phyloP scores from a whole-genome alignment of 1,140 invertebrate species.

The Brachionus angularis region DNA sequence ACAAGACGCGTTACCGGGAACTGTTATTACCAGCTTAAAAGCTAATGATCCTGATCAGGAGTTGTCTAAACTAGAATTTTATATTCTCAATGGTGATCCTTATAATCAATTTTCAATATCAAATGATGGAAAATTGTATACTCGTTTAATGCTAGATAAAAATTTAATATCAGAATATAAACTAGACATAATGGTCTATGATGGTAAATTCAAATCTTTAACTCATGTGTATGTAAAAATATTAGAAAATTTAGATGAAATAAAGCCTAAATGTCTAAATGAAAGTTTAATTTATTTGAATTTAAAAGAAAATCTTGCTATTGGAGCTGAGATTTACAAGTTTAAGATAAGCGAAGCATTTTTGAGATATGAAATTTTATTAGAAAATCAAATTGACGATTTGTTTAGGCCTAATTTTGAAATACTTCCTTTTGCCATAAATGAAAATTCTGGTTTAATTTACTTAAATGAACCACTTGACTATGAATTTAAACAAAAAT shows the following conservation, averaged over 20 bases:
- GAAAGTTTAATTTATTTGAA: not conserved
- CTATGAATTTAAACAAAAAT: conserved; percentile 2
- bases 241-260: conserved; percentile 12
- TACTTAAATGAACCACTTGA: not conserved
- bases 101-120: conserved; percentile 22
- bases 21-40: conserved; percentile 1
- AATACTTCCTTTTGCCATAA: not conserved
- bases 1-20: conserved; percentile 19
- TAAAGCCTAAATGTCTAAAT: not conserved
- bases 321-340: not conserved
- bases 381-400: too few species aligned
- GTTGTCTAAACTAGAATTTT: not conserved
- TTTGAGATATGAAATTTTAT: not conserved
- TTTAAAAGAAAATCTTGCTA: not conserved
- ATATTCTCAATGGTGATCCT: conserved; percentile 12
- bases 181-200: conserved; percentile 7
- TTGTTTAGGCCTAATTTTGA: too few species aligned
- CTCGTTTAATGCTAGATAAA: conserved; percentile 14
- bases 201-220: conserved; percentile 12
- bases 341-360: not conserved
- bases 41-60: not conserved
- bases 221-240: conserved; percentile 12
- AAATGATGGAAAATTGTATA: conserved; percentile 23
- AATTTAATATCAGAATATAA: not conserved
- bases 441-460: not conserved